Conservation (phyloP, 1,140 invertebrate species). For the Drosophila asahinai region DNA sequence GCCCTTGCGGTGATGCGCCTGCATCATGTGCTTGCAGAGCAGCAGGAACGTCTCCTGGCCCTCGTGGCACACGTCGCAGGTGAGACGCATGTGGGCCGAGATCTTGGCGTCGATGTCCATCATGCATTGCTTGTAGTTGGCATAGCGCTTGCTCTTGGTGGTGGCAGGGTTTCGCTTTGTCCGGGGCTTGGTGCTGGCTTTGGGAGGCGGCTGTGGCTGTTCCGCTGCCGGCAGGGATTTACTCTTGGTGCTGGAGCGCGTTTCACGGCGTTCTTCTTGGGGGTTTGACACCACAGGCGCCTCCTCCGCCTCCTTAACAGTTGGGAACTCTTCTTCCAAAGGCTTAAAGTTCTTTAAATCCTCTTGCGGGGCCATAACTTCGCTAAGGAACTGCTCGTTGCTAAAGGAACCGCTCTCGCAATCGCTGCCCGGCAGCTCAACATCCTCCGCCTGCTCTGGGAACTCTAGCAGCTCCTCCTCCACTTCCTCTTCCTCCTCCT, state of each 20-base stretch:
- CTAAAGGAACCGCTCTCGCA: constrained; percentile 50
- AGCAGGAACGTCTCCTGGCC: constrained; percentile 60
- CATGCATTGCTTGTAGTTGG: constrained; percentile 69
- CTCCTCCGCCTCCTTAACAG: neutral
- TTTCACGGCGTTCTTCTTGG: constrained; percentile 55
- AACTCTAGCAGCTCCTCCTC: neutral
- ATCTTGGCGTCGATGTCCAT: constrained; percentile 73
- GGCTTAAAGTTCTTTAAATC: neutral
- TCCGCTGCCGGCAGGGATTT: constrained; percentile 35
- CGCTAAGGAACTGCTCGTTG: constrained; percentile 67
- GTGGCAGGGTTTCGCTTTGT: constrained; percentile 5
- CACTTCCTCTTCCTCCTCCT: constrained; percentile 9
- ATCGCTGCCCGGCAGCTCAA: constrained; percentile 16
- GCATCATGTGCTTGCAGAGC: constrained; percentile 71
- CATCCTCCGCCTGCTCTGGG: constrained; percentile 1
- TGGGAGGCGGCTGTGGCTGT: neutral
- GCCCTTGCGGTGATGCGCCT: constrained; percentile 62
- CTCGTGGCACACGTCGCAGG: constrained; percentile 70
- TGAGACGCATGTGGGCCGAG: constrained; percentile 69
- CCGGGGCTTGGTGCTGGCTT: neutral
- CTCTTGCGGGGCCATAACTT: constrained; percentile 46
- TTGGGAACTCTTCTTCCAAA: neutral
- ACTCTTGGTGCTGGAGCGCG: constrained; percentile 54
- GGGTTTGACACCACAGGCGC: neutral
- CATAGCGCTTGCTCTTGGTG: constrained; percentile 54